A percentile compares a stretch with the other conserved stretches of the same genome.
phyloP scores from a whole-genome alignment of 2,888 invertebrate genomes.

The Eupithecia subfuscata region DNA sequence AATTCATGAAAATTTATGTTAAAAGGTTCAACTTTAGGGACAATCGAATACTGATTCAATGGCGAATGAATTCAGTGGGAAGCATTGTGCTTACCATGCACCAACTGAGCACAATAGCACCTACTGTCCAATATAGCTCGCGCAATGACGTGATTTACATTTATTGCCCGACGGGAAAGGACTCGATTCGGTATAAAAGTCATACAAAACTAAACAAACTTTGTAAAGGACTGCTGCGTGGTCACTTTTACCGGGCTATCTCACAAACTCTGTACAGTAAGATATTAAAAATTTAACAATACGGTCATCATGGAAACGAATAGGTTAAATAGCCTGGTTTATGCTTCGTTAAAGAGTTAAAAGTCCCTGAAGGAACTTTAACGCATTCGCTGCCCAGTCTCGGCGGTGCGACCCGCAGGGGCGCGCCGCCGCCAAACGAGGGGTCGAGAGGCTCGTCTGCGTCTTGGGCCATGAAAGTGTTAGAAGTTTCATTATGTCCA shows the following conservation, averaged over 20 bases:
- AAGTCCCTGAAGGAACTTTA: not conserved
- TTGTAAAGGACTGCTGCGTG: slow-evolving; percentile 7
- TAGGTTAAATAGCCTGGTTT: slow-evolving; percentile 3
- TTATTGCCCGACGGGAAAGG: slow-evolving; percentile 63
- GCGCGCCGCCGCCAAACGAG: no score
- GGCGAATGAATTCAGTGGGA: slow-evolving; percentile 66
- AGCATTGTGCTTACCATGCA: slow-evolving; percentile 73
- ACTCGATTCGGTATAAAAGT: slow-evolving; percentile 63
- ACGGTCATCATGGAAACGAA: not conserved
- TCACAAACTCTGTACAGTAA: not conserved
- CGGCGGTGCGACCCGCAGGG: no score
- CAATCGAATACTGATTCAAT: slow-evolving; percentile 75
- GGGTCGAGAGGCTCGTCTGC: no score
- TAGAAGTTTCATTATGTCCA: not conserved
- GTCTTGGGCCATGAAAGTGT: no score
- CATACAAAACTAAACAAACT: slow-evolving; percentile 36
- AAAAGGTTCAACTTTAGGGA: slow-evolving; percentile 62
- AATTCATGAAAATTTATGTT: slow-evolving; percentile 58
- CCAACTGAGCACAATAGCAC: slow-evolving; percentile 68
- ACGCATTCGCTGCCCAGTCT: no score
- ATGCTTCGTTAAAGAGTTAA: not conserved
- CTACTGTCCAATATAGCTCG: slow-evolving; percentile 66
- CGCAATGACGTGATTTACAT: slow-evolving; percentile 75
- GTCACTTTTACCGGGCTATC: not conserved
- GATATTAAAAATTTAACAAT: not conserved